Conservation (phyloP, 2,888 invertebrate species). For the Invenusta paracnida region DNA sequence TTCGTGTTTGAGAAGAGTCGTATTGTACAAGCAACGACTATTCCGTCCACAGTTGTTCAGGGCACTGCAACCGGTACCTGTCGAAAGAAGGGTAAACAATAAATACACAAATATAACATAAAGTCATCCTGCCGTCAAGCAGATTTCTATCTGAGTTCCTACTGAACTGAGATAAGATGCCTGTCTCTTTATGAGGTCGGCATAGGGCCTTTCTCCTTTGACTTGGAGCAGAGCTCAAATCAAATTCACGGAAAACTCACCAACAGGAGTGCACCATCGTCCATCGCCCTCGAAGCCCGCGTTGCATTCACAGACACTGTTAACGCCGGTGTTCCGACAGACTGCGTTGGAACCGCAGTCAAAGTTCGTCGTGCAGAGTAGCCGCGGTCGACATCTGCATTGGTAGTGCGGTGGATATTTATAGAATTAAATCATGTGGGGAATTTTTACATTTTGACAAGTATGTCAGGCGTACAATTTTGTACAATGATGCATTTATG, state of each 20-base stretch:
- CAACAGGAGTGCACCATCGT: not conserved
- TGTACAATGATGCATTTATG: too few relatives aligned
- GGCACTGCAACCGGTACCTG: not conserved
- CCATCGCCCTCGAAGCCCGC: not conserved
- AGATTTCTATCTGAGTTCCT: too few relatives aligned
- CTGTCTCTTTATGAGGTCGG: too few relatives aligned
- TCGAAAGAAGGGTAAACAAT: not conserved
- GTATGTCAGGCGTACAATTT: too few relatives aligned
- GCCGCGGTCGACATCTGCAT: not conserved
- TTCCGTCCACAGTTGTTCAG: not conserved
- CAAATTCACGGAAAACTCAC: too few relatives aligned
- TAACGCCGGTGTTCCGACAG: not conserved
- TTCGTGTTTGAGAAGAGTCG: not conserved
- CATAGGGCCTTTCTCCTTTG: too few relatives aligned
- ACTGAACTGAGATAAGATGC: too few relatives aligned
- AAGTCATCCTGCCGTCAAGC: not conserved
- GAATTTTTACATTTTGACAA: too few relatives aligned
- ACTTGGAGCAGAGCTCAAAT: too few relatives aligned
- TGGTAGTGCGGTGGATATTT: too few relatives aligned
- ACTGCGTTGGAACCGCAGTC: not conserved
- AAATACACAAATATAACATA: not conserved
- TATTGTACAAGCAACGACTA: not conserved
- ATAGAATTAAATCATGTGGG: too few relatives aligned
- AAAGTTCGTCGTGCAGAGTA: not conserved
- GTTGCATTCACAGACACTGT: not conserved